phyloP scores from a whole-genome alignment of 1,140 invertebrate genomes.

The Drosophila repletoides region DNA sequence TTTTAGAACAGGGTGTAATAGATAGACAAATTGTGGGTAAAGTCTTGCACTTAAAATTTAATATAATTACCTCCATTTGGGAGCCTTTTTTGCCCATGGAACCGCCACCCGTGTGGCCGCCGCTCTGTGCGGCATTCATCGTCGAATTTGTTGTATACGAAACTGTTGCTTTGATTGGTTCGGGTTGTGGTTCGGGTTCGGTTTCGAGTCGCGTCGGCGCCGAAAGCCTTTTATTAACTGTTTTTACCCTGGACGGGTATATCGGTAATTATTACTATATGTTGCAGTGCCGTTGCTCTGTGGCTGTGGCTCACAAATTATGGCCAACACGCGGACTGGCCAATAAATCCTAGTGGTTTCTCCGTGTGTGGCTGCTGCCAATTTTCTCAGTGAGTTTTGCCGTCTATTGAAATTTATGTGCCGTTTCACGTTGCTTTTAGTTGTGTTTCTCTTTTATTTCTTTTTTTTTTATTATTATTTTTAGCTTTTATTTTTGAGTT shows the following conservation, averaged over 20 bases:
- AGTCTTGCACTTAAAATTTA: slow-evolving; percentile 45
- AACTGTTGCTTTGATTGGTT: slow-evolving; percentile 15
- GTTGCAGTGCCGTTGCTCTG: neutral
- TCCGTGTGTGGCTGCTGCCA: neutral
- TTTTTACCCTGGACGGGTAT: neutral
- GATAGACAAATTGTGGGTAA: neutral
- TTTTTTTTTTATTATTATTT: neutral
- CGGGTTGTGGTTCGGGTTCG: neutral
- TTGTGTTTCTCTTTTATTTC: neutral
- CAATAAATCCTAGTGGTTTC: slow-evolving; percentile 47
- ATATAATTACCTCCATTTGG: slow-evolving; percentile 83
- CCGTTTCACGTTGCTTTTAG: slow-evolving; percentile 15
- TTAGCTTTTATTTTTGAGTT: neutral
- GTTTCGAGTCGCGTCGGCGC: neutral
- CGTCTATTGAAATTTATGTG: slow-evolving; percentile 57
- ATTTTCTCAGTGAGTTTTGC: neutral
- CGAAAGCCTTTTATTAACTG: slow-evolving; percentile 20
- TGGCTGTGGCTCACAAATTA: slow-evolving; percentile 18
- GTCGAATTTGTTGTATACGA: slow-evolving; percentile 10
- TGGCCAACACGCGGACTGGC: slow-evolving; percentile 20
- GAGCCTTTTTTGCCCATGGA: slow-evolving; percentile 82
- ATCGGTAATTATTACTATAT: slow-evolving; percentile 23
- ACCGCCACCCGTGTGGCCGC: slow-evolving; percentile 81
- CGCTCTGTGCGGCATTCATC: slow-evolving; percentile 83
- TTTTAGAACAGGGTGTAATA: neutral